Evolutionary conservation across 92 coral and sea anemone genomes (phyloP).

Genomic region (Epizoanthus illoricatus): DNA sequence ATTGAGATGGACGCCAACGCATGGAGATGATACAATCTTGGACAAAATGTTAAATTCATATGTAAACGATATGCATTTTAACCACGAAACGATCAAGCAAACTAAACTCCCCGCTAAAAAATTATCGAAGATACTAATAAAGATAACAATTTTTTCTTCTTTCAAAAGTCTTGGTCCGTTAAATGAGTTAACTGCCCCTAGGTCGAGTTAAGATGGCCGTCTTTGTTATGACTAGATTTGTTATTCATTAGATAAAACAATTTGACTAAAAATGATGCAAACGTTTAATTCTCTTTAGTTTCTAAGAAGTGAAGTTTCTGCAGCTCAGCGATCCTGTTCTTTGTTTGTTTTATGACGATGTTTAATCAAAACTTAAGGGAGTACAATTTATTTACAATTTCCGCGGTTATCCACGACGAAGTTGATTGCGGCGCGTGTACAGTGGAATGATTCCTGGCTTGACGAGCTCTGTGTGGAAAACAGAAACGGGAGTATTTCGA

Average conservation of each 20-base stretch:
- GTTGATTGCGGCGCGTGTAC: no score
- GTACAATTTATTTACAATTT: no score
- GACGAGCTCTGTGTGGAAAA: no score
- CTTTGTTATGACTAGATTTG: conserved; percentile 24
- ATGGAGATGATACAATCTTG: background rate
- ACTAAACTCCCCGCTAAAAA: background rate
- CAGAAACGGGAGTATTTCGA: background rate
- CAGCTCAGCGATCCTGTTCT: no score
- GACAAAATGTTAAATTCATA: background rate
- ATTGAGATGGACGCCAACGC: background rate
- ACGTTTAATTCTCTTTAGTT: no score
- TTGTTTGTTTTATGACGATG: no score
- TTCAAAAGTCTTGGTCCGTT: conserved; percentile 5
- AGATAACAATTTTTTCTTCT: background rate
- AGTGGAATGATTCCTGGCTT: no score
- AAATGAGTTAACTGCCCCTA: conserved; percentile 11
- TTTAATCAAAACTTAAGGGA: no score
- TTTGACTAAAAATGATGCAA: no score
- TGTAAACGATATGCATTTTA: background rate
- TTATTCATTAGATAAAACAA: background rate
- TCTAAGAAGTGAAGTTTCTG: no score
- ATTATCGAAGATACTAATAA: background rate
- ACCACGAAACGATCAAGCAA: background rate
- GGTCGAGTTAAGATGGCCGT: conserved; percentile 26
- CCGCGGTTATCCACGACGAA: no score